Evolutionary conservation across 1,140 invertebrate genomes (phyloP).

Genomic region (Bombus waltoni): DNA sequence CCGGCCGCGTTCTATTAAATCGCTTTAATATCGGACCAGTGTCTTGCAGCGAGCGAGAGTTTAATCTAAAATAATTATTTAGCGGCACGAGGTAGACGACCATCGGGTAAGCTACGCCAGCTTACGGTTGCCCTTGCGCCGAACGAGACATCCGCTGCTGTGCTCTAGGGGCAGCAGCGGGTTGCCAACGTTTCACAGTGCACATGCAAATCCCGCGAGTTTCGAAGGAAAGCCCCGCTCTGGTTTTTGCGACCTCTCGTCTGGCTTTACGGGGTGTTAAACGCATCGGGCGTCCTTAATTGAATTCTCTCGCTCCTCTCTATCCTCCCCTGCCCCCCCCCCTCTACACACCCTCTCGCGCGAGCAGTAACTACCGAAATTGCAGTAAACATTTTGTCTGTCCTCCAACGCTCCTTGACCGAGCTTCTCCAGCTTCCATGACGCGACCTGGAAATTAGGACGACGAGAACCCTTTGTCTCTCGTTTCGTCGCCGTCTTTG

Average conservation of each 20-base stretch:
- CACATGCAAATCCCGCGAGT: slow-evolving; percentile 50
- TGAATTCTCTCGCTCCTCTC: slow-evolving; percentile 49
- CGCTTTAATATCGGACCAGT: slow-evolving; percentile 31
- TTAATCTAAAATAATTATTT: slow-evolving; percentile 46
- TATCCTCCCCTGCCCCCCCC: neutral
- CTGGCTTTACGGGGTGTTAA: slow-evolving; percentile 58
- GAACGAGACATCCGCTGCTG: slow-evolving; percentile 15
- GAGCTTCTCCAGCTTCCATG: too few species aligned
- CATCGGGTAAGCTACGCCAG: neutral
- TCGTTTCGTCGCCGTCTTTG: neutral
- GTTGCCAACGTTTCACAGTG: neutral
- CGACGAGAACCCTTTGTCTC: neutral
- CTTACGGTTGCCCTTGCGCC: neutral
- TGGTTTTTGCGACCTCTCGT: slow-evolving; percentile 56
- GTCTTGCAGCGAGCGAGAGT: slow-evolving; percentile 36
- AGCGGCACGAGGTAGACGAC: neutral
- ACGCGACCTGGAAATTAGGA: neutral
- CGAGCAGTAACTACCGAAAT: slow-evolving; percentile 33
- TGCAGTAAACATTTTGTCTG: slow-evolving; percentile 43
- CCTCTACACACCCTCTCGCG: too few species aligned
- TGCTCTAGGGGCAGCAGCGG: neutral
- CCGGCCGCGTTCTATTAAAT: slow-evolving; percentile 33
- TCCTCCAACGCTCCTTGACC: neutral
- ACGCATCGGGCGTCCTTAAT: slow-evolving; percentile 64
- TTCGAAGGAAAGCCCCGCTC: slow-evolving; percentile 41